Base-by-base conservation (phyloP, 2,797 vertebrate species). In the Coendou prehensilis region DNA sequence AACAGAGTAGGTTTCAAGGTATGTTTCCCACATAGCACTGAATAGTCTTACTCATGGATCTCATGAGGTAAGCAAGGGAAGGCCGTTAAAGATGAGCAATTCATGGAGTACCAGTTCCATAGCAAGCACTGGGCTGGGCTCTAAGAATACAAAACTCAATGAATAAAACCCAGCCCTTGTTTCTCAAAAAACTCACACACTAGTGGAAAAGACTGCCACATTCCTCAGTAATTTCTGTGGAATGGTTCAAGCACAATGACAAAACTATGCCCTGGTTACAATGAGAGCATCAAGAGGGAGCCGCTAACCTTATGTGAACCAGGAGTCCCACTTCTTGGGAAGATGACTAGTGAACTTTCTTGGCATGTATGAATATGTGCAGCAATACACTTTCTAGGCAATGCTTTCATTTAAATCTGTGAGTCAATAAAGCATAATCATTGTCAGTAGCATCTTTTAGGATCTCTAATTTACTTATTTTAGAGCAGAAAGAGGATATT, bases 21-120 rank as follows among this genome's bases (percentile, higher is more conserved):
- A 17, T 41, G 18, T 76, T 96, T 89, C 84, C 76, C 80, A 89
- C 37, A 8, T 61, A 71, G 61, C 92, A 91, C 30, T 76, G 28
- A 80, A 41, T 61, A 22, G 8, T 63, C 47, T 87, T 88, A 89
- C 61, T 69, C 54, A 71, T 28, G 45, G 85, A 56, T 67, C 78
- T 87, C 90, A 64, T 79, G 28, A 56, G 26, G 22, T 17, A 2
- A 91, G 10, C 52, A 15, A 87, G 30, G 30, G 64, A 81, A 93
- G 78, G 63, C 54, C 7, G 67, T 61, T 71, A 59, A 94, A 71
- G 67, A 83, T 59, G 63, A 67, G 33, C 13, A 73, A 45, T 54
- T n/a, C 87, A 63, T 67, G 47, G 64, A 84, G 28, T 78, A 52
- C 54, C 18, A 85, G 0, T 54, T 71, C n/a, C 26, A 3, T 41